Percentiles rank a stretch among this genome's conserved stretches.
phyloP scores from a whole-genome alignment of 2,888 invertebrate species.

The Tridacna gigas region DNA sequence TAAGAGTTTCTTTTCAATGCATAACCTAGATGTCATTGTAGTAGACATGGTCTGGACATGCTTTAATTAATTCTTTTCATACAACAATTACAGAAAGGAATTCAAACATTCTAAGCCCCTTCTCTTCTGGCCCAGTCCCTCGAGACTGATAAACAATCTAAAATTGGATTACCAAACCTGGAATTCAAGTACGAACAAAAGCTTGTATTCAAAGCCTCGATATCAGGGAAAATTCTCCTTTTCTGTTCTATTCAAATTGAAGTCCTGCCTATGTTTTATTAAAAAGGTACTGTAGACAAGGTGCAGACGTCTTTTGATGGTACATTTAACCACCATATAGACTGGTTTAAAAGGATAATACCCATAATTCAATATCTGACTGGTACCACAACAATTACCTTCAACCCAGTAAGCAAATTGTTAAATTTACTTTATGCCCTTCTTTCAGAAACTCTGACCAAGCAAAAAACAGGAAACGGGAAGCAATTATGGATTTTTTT shows the following conservation, averaged over 20 bases:
- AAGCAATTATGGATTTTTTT: constrained; percentile 9
- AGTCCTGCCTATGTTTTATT: constrained; percentile 21
- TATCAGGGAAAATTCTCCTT: constrained; percentile 10
- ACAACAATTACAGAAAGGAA: constrained; percentile 16
- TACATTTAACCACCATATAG: constrained; percentile 12
- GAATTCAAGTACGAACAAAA: constrained; percentile 16
- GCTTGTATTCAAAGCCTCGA: constrained; percentile 8
- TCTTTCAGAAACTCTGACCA: constrained; percentile 5
- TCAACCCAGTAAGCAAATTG: constrained; percentile 22
- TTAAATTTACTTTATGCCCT: constrained; percentile 6
- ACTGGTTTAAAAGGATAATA: constrained; percentile 15
- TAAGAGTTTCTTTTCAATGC: constrained; percentile 7
- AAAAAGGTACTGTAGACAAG: constrained; percentile 1
- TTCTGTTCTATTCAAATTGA: constrained; percentile 5
- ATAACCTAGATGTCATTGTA: constrained; percentile 18
- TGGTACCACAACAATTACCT: constrained; percentile 6
- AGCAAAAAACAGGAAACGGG: not conserved
- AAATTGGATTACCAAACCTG: constrained; percentile 29
- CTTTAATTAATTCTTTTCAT: constrained; percentile 30
- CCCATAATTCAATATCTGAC: constrained; percentile 24
- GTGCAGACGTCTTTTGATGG: constrained; percentile 14
- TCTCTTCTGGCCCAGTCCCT: constrained; percentile 1
- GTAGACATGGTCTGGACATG: constrained; percentile 21
- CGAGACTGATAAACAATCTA: constrained; percentile 28
- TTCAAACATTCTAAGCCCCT: constrained; percentile 10